A percentile compares a stretch with the other conserved stretches of the same genome.
These are phyloP conservation scores for Endomychus coccineus DNA, from an alignment of 2,888 invertebrate genomes.

Conservation along the genomic window DNA sequence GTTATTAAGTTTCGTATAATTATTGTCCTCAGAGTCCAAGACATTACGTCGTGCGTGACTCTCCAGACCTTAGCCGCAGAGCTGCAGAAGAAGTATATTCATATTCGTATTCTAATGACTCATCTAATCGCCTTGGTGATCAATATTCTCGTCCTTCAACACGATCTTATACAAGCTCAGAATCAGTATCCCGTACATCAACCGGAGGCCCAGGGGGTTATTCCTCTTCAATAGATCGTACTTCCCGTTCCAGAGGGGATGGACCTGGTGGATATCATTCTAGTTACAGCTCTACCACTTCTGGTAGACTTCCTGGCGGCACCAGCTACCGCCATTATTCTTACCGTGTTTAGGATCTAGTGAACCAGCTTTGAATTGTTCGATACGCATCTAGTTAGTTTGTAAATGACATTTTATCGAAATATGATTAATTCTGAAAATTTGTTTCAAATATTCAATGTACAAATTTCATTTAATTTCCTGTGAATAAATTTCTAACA, in stretches of 20 bases:
- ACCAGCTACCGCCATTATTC: conserved; percentile 79
- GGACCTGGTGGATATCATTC: conserved; percentile 73
- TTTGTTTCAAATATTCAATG: too few species aligned
- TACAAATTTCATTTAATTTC: too few species aligned
- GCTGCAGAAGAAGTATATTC: conserved; percentile 81
- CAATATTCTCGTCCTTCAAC: conserved; percentile 54
- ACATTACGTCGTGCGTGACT: conserved; percentile 78
- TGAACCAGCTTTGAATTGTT: too few species aligned
- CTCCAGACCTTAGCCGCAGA: conserved; percentile 58
- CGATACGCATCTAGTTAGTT: too few species aligned
- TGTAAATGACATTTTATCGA: too few species aligned
- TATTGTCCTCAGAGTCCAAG: conserved; percentile 73
- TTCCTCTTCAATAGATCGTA: conserved; percentile 67
- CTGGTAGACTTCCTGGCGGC: conserved; percentile 77
- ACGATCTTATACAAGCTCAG: conserved; percentile 59
- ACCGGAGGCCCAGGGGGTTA: conserved; percentile 63
- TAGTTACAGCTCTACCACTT: conserved; percentile 69
- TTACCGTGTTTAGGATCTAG: conserved; percentile 65
- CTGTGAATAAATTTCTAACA: too few species aligned
- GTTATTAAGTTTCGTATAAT: too few species aligned
- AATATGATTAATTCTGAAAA: too few species aligned
- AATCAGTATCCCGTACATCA: conserved; percentile 59
- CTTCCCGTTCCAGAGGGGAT: conserved; percentile 58
- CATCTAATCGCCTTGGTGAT: conserved; percentile 48
- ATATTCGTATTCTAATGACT: conserved; percentile 64